Evolutionary conservation across 1,140 invertebrate species (phyloP), one percentile per base, ranked within the genome.

Genomic region (Microplitis mediator): DNA sequence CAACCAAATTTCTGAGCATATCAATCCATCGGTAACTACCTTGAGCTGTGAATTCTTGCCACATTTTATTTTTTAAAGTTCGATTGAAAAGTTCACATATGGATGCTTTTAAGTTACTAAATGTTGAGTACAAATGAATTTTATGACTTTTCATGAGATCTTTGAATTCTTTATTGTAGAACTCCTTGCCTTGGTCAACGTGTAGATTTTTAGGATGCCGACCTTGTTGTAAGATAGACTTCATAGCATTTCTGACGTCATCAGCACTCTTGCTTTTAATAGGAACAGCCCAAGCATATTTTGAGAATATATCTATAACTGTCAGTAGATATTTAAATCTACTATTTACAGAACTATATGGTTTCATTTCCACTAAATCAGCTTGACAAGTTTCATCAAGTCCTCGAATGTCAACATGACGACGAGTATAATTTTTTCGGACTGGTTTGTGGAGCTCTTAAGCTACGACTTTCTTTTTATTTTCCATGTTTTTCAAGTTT

Each of bases 21-120:
- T 23, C 2, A 23, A 23, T 23, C 23, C 23, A 23, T 23, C 23
- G 23, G 2, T 23, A 23, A 0, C 0, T 23, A 23, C 23, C 23
- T 23, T 23, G 23, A 23, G 23, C 23, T 23, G 23, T 23, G 23
- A 23, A 23, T 23, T 23, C 23, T 23, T 23, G 23, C 23, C 23
- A 23, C 23, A 23, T 23, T 23, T n/a, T 78, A 31, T 71, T 73
- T 81, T 86, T 87, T 36, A 88, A 68, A 9, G 83, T 87, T 16
- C 81, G 74, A 79, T 86, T 85, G 36, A 86, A 86, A 36, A 86
- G 72, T 80, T 88, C 85, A 31, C 81, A 76, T 62, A 87, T 80
- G 1, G 80, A 75, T 36, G 84, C 82, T 82, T 88, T 88, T 23
- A 79, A 78, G 34, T 80, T 74, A 69, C 70, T 80, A 62, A 80